Conservation (phyloP, 2,113 vertebrate genomes). For the Caranx ignobilis region DNA sequence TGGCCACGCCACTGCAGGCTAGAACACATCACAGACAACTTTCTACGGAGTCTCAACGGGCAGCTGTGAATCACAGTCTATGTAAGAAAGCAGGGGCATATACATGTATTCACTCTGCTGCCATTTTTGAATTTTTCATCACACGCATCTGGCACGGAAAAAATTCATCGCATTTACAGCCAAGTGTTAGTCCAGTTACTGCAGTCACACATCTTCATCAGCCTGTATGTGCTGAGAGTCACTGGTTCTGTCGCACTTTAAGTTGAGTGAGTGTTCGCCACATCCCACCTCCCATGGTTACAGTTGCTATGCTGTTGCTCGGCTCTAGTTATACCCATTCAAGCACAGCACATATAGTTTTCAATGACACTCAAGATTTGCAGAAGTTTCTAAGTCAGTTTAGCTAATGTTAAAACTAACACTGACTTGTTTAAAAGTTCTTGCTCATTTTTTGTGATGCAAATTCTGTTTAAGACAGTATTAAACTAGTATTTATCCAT, state of each 20-base stretch:
- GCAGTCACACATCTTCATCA: background rate
- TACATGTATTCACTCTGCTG: background rate
- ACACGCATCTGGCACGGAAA: background rate
- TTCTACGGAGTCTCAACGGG: constrained; percentile 30
- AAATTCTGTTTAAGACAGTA: too few species aligned
- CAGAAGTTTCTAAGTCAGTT: too few species aligned
- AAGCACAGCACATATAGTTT: too few species aligned
- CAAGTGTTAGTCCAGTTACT: background rate
- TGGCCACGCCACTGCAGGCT: constrained; percentile 55
- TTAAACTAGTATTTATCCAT: too few species aligned
- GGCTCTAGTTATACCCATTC: too few species aligned
- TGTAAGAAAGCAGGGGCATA: background rate
- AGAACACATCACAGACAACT: constrained; percentile 49
- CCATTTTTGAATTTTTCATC: constrained; percentile 20
- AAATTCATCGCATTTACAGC: background rate
- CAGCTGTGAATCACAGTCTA: constrained; percentile 1
- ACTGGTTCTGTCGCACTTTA: too few species aligned
- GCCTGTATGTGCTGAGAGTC: background rate
- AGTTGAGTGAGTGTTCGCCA: background rate
- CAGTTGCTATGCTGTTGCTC: background rate
- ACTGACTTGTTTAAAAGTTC: too few species aligned
- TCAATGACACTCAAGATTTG: too few species aligned
- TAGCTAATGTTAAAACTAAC: too few species aligned
- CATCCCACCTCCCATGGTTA: background rate
- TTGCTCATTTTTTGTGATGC: too few species aligned